phyloP scores from a whole-genome alignment of 2,888 invertebrate species.

The Drosophila putrida region DNA sequence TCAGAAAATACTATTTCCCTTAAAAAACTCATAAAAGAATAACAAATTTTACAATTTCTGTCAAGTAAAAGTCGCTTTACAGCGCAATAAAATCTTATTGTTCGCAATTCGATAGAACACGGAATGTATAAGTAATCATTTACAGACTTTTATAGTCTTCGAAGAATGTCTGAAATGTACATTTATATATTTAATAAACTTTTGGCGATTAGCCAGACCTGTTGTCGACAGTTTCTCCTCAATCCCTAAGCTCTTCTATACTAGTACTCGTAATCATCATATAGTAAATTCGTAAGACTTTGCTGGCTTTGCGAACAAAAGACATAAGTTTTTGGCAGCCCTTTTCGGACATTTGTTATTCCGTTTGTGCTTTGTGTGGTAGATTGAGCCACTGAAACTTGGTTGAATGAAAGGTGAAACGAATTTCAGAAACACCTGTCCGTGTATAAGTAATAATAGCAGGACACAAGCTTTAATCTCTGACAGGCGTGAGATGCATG shows the following conservation, averaged over 20 bases:
- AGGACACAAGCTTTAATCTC: slow-evolving; percentile 29
- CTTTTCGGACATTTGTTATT: slow-evolving; percentile 34
- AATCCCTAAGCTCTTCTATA: slow-evolving; percentile 35
- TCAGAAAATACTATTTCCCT: too few species aligned
- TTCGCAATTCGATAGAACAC: background rate
- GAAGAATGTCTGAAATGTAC: slow-evolving; percentile 4
- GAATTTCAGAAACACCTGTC: slow-evolving; percentile 52
- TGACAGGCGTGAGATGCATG: slow-evolving; percentile 51
- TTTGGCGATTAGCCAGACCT: slow-evolving; percentile 24
- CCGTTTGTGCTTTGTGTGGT: slow-evolving; percentile 28
- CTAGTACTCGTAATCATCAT: background rate
- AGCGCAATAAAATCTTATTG: background rate
- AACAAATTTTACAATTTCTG: background rate
- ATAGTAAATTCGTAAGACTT: background rate
- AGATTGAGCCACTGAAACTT: slow-evolving; percentile 31
- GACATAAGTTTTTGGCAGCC: background rate
- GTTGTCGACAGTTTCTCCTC: slow-evolving; percentile 27
- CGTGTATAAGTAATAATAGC: slow-evolving; percentile 21
- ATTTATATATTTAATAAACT: slow-evolving; percentile 8
- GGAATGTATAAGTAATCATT: background rate
- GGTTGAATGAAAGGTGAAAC: slow-evolving; percentile 13
- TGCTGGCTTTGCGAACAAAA: background rate
- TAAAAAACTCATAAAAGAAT: too few species aligned
- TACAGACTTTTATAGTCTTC: slow-evolving; percentile 1
- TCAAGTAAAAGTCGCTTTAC: background rate